phyloP scores from a whole-genome alignment of 1,140 invertebrate species.

The Zophobas atratus region DNA sequence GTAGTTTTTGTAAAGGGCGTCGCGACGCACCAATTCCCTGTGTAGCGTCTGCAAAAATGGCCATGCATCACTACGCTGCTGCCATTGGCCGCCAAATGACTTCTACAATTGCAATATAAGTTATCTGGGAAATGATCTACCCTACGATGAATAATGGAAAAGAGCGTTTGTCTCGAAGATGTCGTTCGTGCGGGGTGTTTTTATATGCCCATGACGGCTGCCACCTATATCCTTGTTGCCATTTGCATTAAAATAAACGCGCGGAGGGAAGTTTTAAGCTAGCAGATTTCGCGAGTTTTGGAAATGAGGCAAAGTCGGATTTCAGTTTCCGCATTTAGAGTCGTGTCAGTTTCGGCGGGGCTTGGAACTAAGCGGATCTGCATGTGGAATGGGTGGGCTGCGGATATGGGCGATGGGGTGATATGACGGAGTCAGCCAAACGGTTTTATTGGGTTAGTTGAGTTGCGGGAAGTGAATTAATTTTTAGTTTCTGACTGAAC shows the following conservation, averaged over 20 bases:
- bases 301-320: constrained; percentile 52
- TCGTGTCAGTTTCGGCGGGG: constrained; percentile 4
- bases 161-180: constrained; percentile 50
- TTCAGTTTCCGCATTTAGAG: constrained; percentile 46
- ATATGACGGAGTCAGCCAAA: no score
- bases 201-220: constrained; percentile 1
- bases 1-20: constrained; percentile 51
- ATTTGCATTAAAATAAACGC: constrained; percentile 35
- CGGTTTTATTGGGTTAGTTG: no score
- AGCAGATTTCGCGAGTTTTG: constrained; percentile 46
- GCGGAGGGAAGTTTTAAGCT: constrained; percentile 51
- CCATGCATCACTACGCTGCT: constrained; percentile 56
- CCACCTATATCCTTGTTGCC: constrained; percentile 10
- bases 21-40: constrained; percentile 56
- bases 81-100: constrained; percentile 62
- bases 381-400: background rate
- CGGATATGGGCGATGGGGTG: no score
- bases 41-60: constrained; percentile 50
- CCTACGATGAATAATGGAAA: constrained; percentile 60
- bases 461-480: no score
- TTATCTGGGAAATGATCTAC: constrained; percentile 62
- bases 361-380: constrained; percentile 33
- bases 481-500: no score
- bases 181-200: constrained; percentile 4
- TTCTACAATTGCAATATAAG: constrained; percentile 63